Base-by-base conservation (phyloP, 2,888 invertebrate genomes). In the Eupithecia inturbata region DNA sequence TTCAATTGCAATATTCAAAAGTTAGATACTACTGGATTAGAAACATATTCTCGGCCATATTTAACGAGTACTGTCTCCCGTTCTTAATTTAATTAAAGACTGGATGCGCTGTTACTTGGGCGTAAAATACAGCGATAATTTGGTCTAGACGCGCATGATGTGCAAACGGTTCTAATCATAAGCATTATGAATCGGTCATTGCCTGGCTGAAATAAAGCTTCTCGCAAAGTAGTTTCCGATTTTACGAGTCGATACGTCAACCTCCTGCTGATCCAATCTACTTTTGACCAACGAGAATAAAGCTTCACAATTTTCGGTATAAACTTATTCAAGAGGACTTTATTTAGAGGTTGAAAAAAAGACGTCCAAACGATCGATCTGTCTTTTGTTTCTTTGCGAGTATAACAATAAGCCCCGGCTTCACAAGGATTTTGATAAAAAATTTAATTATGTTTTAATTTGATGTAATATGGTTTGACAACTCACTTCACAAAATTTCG, bases 91-190 rank as follows among this genome's bases (percentile, higher is more conserved):
- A 53, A 74, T 73, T 78, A 64, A 70, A 76, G 70, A 31, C 68
- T 72, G 70, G 45, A 49, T 63, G 67, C 62, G 68, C 76, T 71
- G 45, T 76, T 70, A 72, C 60, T 49, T 41, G 62, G 62, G 60
- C 69, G 70, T 75, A 72, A 75, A 78, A 68, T 75, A 71, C 71
- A 76, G 60, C 73, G 73, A 76, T 78, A 74, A 74, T 70, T 74
- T 67, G 39, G 76, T 77, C 79, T 79, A 79, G 79, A 79, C 79
- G 67, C 68, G 68, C 79, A 75, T 74, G 73, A 71, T 77, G 73
- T 73, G 73, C 81, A 69, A 71, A 72, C 75, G 72, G 70, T 33
- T 72, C 70, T 78, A 67, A 73, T 62, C 70, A 60, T 74, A 71
- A 75, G 41, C 62, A 70, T 68, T 68, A 70, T 64, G 70, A 28